These are phyloP conservation scores for Melanotaenia maccullochi DNA, from an alignment of 2,797 vertebrate genomes.

Conservation along the genomic window DNA sequence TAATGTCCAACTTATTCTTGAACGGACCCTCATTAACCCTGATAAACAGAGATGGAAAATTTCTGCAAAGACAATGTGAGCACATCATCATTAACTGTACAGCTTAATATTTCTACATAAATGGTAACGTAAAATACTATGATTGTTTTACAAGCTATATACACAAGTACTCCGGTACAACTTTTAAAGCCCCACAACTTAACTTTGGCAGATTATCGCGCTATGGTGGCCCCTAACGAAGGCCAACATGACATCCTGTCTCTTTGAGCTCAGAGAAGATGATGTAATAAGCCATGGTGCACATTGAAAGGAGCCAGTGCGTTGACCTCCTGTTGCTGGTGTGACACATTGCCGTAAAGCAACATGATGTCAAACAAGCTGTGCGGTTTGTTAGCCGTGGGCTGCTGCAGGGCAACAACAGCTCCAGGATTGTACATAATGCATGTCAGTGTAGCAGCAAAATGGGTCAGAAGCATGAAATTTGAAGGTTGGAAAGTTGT, in stretches of 20 bases:
- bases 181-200: not conserved
- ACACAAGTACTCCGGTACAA: not conserved
- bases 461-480: not conserved
- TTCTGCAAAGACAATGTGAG: not conserved
- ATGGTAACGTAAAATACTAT: not conserved
- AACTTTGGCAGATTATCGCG: not conserved
- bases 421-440: not conserved
- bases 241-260: not conserved
- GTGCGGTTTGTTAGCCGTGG: not conserved
- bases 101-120: not conserved
- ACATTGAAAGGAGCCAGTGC: not conserved
- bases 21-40: not conserved
- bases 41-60: not conserved
- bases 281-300: too few species aligned
- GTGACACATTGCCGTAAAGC: not conserved
- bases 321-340: not conserved
- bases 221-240: not conserved
- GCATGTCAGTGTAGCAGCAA: not conserved
- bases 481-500: not conserved
- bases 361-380: not conserved
- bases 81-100: not conserved
- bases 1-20: not conserved
- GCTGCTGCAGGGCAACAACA: not conserved
- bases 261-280: not conserved
- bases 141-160: not conserved